Evolutionary conservation across 2,797 vertebrate genomes (phyloP).

Genomic region (Lutra lutra): DNA sequence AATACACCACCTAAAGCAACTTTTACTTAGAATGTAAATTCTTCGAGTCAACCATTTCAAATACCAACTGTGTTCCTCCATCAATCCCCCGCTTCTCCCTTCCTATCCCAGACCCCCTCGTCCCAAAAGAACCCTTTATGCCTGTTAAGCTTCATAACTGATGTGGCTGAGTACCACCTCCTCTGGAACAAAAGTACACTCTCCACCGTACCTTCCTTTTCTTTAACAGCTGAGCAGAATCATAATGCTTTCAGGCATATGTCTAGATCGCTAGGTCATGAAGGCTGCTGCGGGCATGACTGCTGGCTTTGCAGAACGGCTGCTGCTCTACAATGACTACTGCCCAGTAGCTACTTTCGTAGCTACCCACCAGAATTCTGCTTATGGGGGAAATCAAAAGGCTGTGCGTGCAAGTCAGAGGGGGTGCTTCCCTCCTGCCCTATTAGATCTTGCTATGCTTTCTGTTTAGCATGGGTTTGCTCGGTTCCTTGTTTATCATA

Average conservation of each 20-base stretch:
- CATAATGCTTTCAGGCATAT: slow-evolving; percentile 56
- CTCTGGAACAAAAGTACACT: slow-evolving; percentile 77
- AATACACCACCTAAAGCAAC: slow-evolving; percentile 78
- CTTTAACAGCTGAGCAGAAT: slow-evolving; percentile 80
- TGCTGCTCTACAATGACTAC: slow-evolving; percentile 91
- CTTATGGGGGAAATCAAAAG: slow-evolving; percentile 93
- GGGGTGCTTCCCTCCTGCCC: slow-evolving; percentile 92
- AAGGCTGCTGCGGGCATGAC: slow-evolving; percentile 92
- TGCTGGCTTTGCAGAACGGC: slow-evolving; percentile 92
- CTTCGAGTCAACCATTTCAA: slow-evolving; percentile 85
- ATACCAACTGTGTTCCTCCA: slow-evolving; percentile 80
- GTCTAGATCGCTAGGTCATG: slow-evolving; percentile 93
- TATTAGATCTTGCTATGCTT: slow-evolving; percentile 92
- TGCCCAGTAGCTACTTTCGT: slow-evolving; percentile 87
- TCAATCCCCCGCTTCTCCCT: slow-evolving; percentile 69
- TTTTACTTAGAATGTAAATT: slow-evolving; percentile 82
- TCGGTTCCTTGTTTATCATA: slow-evolving; percentile 95
- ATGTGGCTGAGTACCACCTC: slow-evolving; percentile 84
- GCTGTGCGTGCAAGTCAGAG: slow-evolving; percentile 93
- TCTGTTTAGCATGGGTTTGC: slow-evolving; percentile 95
- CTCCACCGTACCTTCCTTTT: slow-evolving; percentile 73
- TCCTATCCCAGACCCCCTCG: slow-evolving; percentile 32
- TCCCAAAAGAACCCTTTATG: slow-evolving; percentile 69
- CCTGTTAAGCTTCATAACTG: slow-evolving; percentile 72
- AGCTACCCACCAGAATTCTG: slow-evolving; percentile 87